These are phyloP conservation scores for Sinocyclocheilus rhinocerous DNA, from an alignment of 2,113 vertebrate genomes.

Conservation along the genomic window DNA sequence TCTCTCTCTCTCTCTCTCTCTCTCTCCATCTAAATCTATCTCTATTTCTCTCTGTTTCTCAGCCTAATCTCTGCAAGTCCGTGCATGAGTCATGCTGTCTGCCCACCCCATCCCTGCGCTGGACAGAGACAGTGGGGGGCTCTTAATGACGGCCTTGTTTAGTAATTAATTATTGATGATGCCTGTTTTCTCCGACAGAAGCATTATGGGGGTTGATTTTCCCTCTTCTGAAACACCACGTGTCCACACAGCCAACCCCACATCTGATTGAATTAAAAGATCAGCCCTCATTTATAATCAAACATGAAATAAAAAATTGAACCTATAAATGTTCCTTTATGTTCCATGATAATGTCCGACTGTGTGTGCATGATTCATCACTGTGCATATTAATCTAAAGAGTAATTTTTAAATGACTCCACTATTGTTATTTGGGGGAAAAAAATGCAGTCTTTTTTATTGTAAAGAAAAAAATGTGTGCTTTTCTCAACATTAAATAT, in stretches of 20 bases:
- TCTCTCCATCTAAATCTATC: background rate
- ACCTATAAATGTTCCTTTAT: background rate
- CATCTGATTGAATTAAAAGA: conserved; percentile 1
- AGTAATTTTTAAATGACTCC: background rate
- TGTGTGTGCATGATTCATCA: background rate
- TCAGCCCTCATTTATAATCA: background rate
- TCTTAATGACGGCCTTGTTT: conserved; percentile 46
- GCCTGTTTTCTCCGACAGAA: conserved; percentile 45
- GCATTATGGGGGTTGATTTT: conserved; percentile 43
- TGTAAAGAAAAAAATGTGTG: background rate
- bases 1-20: background rate
- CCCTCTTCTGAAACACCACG: conserved; percentile 13
- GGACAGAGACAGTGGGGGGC: conserved; percentile 38
- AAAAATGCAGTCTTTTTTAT: background rate
- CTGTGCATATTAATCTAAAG: no score
- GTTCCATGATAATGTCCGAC: background rate
- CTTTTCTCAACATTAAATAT: background rate
- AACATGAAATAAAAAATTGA: background rate
- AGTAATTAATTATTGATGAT: conserved; percentile 55
- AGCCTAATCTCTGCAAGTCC: background rate
- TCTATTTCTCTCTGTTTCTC: conserved; percentile 1
- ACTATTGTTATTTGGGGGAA: background rate
- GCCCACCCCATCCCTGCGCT: conserved; percentile 26
- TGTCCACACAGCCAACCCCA: conserved; percentile 15
- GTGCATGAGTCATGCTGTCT: conserved; percentile 26